Percentiles rank a stretch among this genome's conserved stretches.
These are phyloP conservation scores for Sebastes elongatus DNA, from an alignment of 2,797 vertebrate species.

Conservation along the genomic window DNA sequence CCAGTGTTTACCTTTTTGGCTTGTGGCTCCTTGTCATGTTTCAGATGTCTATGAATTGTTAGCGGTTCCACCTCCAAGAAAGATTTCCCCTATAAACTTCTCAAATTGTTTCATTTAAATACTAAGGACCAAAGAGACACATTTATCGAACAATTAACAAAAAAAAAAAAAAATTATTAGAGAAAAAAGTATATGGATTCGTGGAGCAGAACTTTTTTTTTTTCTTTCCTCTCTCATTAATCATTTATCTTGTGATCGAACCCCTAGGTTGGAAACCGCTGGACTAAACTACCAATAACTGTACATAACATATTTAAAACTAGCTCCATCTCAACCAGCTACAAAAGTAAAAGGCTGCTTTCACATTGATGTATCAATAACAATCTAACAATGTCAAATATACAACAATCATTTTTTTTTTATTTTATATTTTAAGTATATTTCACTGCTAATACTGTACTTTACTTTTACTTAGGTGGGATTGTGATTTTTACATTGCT, in stretches of 20 bases:
- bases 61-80: neutral
- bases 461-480: neutral
- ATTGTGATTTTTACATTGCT: neutral
- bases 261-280: neutral
- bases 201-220: neutral
- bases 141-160: neutral
- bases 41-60: neutral
- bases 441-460: neutral
- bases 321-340: neutral
- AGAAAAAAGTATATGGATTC: neutral
- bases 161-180: neutral
- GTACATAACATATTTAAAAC: neutral
- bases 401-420: neutral
- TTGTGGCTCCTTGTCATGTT: neutral
- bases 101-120: neutral
- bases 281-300: neutral
- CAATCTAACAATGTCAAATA: too few species aligned
- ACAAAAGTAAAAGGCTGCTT: neutral
- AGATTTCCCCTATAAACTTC: neutral
- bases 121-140: too few species aligned
- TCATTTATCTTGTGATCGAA: neutral
- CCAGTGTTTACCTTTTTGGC: neutral
- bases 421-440: neutral
- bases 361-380: neutral
- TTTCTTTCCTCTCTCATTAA: neutral